Conservation (phyloP, 2,888 invertebrate species). For the Lithophane ornitopus region DNA sequence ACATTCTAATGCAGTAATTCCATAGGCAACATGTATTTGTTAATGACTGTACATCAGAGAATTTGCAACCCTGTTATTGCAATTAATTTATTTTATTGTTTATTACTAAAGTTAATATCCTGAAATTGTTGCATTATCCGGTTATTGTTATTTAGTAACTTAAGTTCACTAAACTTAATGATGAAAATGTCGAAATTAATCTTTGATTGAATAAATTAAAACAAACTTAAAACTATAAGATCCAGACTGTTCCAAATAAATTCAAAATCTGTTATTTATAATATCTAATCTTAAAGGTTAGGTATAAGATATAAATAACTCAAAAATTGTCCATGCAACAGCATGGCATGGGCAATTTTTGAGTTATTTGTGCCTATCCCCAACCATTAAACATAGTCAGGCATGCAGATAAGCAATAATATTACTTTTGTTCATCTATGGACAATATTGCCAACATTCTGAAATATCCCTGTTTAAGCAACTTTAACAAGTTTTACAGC, state of each 20-base stretch:
- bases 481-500: not conserved
- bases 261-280: no score
- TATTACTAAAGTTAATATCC: not conserved
- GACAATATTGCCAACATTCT: not conserved
- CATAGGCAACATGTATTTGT: not conserved
- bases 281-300: not conserved
- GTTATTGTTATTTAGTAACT: not conserved
- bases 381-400: not conserved
- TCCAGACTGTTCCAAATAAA: not conserved
- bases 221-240: not conserved
- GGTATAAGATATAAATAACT: no score
- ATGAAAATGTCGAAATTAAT: not conserved
- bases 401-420: constrained; percentile 1
- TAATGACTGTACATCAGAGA: not conserved
- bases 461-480: not conserved
- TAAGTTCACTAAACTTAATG: not conserved
- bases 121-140: not conserved
- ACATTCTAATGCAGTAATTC: not conserved
- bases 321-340: no score
- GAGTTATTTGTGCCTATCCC: not conserved
- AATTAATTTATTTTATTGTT: not conserved
- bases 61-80: not conserved
- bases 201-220: not conserved
- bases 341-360: not conserved
- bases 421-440: not conserved